These are phyloP conservation scores for Scopus umbretta DNA, from an alignment of 2,113 vertebrate species.

Conservation along the genomic window DNA sequence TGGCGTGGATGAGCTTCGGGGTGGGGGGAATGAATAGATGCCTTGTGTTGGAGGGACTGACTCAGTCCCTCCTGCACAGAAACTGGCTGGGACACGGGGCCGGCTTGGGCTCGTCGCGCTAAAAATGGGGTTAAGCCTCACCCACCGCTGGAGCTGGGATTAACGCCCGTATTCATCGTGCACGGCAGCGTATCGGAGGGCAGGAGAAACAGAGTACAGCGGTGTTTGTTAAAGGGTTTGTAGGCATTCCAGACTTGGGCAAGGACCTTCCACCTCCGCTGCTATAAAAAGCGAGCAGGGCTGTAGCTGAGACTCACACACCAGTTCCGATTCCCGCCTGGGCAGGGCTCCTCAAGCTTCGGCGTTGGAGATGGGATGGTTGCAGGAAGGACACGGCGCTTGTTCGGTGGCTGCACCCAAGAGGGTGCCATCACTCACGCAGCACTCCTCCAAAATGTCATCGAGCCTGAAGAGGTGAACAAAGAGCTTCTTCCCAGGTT, in stretches of 20 bases:
- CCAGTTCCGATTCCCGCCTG: not conserved
- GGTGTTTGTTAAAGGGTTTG: not conserved
- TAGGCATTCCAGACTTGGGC: not conserved
- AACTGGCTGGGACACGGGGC: accelerated
- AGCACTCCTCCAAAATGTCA: not conserved
- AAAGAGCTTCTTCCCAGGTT: not conserved
- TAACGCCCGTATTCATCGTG: accelerated
- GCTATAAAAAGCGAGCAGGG: not conserved
- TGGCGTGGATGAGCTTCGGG: accelerated
- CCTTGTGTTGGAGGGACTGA: not conserved
- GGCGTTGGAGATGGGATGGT: not conserved
- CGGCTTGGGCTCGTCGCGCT: accelerated
- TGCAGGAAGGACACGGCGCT: not conserved
- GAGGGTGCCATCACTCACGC: accelerated
- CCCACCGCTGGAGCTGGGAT: not conserved
- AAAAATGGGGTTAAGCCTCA: not conserved
- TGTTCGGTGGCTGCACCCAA: accelerated
- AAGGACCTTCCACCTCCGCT: not conserved
- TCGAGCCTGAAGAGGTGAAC: not conserved
- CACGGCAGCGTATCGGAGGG: accelerated
- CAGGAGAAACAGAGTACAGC: not conserved
- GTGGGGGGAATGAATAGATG: accelerated
- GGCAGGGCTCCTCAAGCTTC: not conserved
- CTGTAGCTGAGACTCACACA: not conserved
- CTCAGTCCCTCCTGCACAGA: too few relatives aligned